These are phyloP conservation scores for Drosophila lini DNA, from an alignment of 1,140 invertebrate genomes.

Conservation along the genomic window DNA sequence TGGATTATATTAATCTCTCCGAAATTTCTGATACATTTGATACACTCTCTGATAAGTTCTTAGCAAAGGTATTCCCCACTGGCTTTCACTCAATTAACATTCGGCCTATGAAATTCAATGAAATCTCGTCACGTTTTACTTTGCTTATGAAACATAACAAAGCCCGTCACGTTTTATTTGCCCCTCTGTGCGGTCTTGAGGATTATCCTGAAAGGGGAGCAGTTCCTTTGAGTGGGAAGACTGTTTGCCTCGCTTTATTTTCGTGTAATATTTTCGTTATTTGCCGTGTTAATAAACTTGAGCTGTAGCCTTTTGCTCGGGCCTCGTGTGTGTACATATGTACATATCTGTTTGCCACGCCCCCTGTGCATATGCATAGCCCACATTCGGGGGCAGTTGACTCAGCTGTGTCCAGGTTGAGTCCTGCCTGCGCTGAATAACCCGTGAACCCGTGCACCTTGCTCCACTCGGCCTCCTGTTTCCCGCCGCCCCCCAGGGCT, in stretches of 20 bases:
- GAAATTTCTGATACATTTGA: slow-evolving; percentile 1
- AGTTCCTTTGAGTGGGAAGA: not conserved
- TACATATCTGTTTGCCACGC: slow-evolving; percentile 29
- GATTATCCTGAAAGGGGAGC: slow-evolving; percentile 10
- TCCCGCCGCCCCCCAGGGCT: not conserved
- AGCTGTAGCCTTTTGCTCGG: slow-evolving; percentile 17
- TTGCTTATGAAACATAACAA: slow-evolving; percentile 46
- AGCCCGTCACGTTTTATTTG: slow-evolving; percentile 45
- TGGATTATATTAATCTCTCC: not conserved
- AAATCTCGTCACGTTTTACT: slow-evolving; percentile 42
- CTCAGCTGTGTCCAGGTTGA: slow-evolving; percentile 37
- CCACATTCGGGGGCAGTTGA: slow-evolving; percentile 26
- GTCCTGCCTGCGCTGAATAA: slow-evolving; percentile 9
- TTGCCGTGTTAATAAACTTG: slow-evolving; percentile 45
- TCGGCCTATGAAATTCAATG: slow-evolving; percentile 21
- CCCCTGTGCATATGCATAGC: slow-evolving; percentile 39
- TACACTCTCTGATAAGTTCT: not conserved
- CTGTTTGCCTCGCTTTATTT: slow-evolving; percentile 12
- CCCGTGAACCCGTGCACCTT: slow-evolving; percentile 1
- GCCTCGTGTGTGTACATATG: slow-evolving; percentile 1
- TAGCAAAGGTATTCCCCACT: slow-evolving; percentile 3
- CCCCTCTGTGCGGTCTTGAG: slow-evolving; percentile 11
- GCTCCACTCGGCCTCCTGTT: not conserved
- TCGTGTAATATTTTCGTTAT: slow-evolving; percentile 42
- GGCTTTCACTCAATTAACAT: slow-evolving; percentile 27